Conservation (phyloP, 2,888 invertebrate genomes). For the Drosophila subquinaria region DNA sequence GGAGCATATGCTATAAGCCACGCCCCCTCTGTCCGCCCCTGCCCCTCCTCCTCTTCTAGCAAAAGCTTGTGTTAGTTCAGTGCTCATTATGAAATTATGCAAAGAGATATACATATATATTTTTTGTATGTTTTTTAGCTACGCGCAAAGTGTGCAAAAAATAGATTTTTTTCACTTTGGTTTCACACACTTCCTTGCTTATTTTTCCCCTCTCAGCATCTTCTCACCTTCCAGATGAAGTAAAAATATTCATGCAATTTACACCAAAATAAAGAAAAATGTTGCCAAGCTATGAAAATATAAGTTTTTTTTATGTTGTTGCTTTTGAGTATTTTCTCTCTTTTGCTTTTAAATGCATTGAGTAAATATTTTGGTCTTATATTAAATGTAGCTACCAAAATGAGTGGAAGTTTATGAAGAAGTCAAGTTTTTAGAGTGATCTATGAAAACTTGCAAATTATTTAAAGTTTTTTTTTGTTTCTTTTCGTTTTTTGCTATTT, state of each 20-base stretch:
- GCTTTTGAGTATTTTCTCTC: background rate
- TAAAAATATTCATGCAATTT: slow-evolving; percentile 36
- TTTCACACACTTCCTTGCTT: background rate
- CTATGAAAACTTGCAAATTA: background rate
- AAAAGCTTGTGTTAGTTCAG: slow-evolving; percentile 58
- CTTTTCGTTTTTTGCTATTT: background rate
- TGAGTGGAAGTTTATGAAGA: background rate
- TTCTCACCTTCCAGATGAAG: background rate
- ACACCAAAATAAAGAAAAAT: slow-evolving; percentile 28
- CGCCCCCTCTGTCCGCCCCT: slow-evolving; percentile 1
- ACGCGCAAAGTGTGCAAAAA: slow-evolving; percentile 29
- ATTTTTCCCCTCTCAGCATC: background rate
- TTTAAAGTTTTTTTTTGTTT: background rate
- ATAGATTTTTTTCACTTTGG: slow-evolving; percentile 33
- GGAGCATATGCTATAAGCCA: slow-evolving; percentile 53
- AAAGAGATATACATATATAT: slow-evolving; percentile 39
- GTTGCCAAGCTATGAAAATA: slow-evolving; percentile 6
- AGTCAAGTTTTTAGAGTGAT: background rate
- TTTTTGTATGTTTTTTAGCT: slow-evolving; percentile 11
- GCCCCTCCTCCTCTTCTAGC: background rate
- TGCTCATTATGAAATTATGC: slow-evolving; percentile 75
- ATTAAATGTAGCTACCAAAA: slow-evolving; percentile 11
- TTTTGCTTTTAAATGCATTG: slow-evolving; percentile 20
- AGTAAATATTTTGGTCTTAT: slow-evolving; percentile 11
- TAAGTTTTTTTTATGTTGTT: background rate